These are phyloP conservation scores for Malthinus seriepunctatus DNA, from an alignment of 2,888 invertebrate genomes.

Conservation along the genomic window DNA sequence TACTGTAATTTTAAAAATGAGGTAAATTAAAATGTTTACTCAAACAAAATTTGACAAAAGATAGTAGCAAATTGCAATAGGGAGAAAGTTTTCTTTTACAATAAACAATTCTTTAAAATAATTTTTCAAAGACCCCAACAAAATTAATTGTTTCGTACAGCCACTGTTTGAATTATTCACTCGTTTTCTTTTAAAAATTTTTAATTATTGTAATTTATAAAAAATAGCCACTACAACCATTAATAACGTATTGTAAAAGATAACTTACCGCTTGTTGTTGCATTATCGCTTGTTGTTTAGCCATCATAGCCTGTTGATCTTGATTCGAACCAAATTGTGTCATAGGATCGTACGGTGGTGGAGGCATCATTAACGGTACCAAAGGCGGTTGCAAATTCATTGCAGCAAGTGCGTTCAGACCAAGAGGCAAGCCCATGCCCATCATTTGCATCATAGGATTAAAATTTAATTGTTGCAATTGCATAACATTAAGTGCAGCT, in stretches of 20 bases:
- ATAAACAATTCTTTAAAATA: too few species aligned
- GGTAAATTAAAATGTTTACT: too few species aligned
- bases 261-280: conserved; percentile 66
- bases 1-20: too few species aligned
- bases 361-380: conserved; percentile 87
- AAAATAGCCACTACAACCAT: too few species aligned
- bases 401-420: conserved; percentile 83
- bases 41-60: too few species aligned
- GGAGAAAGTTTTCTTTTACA: too few species aligned
- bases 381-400: conserved; percentile 95
- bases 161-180: too few species aligned
- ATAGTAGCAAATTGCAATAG: too few species aligned
- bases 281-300: conserved; percentile 74
- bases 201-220: too few species aligned
- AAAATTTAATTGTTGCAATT: conserved; percentile 82
- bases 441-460: conserved; percentile 92
- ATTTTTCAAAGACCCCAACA: too few species aligned
- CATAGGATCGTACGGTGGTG: conserved; percentile 77
- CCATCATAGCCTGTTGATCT: conserved; percentile 61
- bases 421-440: conserved; percentile 79
- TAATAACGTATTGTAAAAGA: neutral
- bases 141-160: too few species aligned
- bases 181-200: too few species aligned
- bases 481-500: conserved; percentile 82
- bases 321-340: conserved; percentile 60